Evolutionary conservation across 1,140 invertebrate genomes (phyloP).

Genomic region (Metaphire vulgaris): DNA sequence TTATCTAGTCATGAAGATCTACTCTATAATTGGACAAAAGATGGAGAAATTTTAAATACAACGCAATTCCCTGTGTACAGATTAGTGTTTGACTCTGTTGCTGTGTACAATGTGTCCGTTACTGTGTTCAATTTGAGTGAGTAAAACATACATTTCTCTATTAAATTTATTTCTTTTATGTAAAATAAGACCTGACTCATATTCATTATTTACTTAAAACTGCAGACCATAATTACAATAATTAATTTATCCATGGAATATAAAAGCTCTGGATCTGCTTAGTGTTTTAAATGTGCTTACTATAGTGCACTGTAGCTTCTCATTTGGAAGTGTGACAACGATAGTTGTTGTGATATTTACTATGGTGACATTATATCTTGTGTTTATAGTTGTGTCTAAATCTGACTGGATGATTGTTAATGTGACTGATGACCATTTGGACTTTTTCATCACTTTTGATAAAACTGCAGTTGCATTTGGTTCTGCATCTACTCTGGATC

Average conservation of each 20-base stretch:
- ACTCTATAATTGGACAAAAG: not conserved
- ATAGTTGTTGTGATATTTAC: not conserved
- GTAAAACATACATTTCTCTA: not conserved
- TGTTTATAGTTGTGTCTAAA: not conserved
- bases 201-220: not conserved
- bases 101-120: not conserved
- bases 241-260: not conserved
- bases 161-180: not conserved
- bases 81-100: not conserved
- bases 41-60: not conserved
- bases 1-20: not conserved
- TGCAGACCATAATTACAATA: not conserved
- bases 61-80: not conserved
- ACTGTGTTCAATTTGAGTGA: not conserved
- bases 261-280: not conserved
- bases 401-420: not conserved
- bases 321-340: not conserved
- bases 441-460: not conserved
- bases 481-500: not conserved
- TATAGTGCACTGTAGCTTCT: no score
- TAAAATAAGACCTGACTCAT: not conserved
- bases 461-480: not conserved
- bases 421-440: not conserved
- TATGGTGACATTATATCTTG: not conserved
- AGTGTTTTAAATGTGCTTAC: no score